Conservation (phyloP, 2,888 invertebrate genomes). For the Lasioglossum lativentre region DNA sequence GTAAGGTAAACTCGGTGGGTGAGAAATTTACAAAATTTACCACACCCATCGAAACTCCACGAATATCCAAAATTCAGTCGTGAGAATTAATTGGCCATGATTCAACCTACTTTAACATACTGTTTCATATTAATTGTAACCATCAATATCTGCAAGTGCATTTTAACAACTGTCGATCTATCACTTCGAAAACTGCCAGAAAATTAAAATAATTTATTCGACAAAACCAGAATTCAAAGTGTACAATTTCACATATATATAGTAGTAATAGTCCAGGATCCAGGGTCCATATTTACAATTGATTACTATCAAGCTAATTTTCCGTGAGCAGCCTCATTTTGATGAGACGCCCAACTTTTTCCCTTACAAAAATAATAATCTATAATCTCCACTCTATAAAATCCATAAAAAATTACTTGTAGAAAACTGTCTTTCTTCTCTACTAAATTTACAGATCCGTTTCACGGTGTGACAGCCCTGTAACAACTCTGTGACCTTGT, state of each 20-base stretch:
- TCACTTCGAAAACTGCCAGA: background rate
- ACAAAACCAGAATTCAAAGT: background rate
- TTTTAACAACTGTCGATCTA: background rate
- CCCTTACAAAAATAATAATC: too few species aligned
- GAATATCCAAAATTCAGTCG: background rate
- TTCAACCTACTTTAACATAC: background rate
- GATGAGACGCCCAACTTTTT: too few species aligned
- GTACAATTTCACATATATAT: too few species aligned
- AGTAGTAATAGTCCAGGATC: too few species aligned
- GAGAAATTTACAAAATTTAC: background rate
- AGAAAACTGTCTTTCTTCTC: background rate
- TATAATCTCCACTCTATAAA: background rate
- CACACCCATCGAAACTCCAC: background rate
- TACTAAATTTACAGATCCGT: background rate
- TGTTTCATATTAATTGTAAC: background rate
- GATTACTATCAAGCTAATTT: too few species aligned
- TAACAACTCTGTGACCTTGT: background rate
- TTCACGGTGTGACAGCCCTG: background rate
- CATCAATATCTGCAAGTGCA: background rate
- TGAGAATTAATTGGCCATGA: background rate
- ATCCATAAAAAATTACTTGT: background rate
- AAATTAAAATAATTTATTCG: background rate
- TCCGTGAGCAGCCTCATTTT: too few species aligned
- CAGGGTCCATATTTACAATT: too few species aligned
- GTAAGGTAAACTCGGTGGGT: background rate